These are phyloP conservation scores for Eulemur macaco DNA, from an alignment of 2,113 vertebrate genomes.

Conservation along the genomic window DNA sequence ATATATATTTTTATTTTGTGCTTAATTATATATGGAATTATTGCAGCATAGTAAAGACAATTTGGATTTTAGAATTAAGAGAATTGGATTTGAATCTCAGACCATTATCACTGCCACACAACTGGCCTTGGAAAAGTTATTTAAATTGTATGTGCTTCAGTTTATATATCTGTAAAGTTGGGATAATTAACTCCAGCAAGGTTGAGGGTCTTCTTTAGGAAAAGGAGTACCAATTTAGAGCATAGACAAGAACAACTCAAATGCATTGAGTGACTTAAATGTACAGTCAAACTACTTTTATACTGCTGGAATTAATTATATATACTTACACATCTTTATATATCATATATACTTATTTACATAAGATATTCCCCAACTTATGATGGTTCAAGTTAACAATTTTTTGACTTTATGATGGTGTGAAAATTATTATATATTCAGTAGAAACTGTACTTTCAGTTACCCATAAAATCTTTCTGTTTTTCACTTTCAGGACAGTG, in stretches of 20 bases:
- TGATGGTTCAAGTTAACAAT: not conserved
- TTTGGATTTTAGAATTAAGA: not conserved
- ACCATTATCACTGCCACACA: not conserved
- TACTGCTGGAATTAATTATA: not conserved
- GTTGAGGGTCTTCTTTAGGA: not conserved
- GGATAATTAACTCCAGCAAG: not conserved
- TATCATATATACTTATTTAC: not conserved
- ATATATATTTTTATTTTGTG: not conserved
- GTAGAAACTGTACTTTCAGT: not conserved
- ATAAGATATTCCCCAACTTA: not conserved
- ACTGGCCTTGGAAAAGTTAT: not conserved
- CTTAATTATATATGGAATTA: not conserved
- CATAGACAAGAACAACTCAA: not conserved
- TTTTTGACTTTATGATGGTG: not conserved
- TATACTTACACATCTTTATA: not conserved
- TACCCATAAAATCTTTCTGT: not conserved
- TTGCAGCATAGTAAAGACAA: not conserved
- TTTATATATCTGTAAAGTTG: not conserved
- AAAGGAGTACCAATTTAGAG: not conserved
- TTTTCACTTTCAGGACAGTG: not conserved
- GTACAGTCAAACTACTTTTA: not conserved
- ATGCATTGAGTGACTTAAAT: not conserved
- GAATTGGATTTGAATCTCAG: not conserved
- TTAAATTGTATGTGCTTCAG: not conserved
- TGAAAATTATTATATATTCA: not conserved